Evolutionary conservation across 1,140 invertebrate genomes (phyloP), one percentile per base, ranked within the genome.

Genomic region (Drosophila kikkawai): DNA sequence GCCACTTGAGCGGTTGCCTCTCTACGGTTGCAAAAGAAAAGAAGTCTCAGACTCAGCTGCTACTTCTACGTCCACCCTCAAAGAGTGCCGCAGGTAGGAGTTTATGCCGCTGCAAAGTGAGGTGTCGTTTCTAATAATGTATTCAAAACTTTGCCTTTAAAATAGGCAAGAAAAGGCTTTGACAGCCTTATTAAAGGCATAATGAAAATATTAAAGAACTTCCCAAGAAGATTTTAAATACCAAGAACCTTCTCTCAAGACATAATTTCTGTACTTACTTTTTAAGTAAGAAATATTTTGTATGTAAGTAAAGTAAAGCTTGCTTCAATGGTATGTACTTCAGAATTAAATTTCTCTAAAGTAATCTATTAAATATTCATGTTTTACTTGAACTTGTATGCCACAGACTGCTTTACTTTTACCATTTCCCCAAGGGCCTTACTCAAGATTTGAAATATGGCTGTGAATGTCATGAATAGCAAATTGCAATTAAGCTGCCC

Each of bases 1-100:
- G 84, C 80, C 85, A 88, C 84, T 88, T 60, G 67, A 88, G 74
- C 75, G 81, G 69, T 59, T 70, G 68, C 75, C 67, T 58, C 75
- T 69, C 57, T 61, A 60, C 64, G 68, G 71, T 32, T 65, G 13
- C 34, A 12, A 39, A 56, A 56, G 47, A 65, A 60, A 77, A 53
- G 42, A 47, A 76, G 53, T 53, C 60, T 56, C 53, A 42, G 22
- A 32, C 55, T 13, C 17, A 17, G n/a, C 56, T 37, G 32, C 48
- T 34, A 2, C 48, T 41, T 48, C n/a, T 17, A 7, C n/a, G 6
- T 29, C 26, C 26, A 29, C 5, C 26, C 47, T 13, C n/a, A 29
- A 12, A 55, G 47, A 17, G 17, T 7, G 34, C 34, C 13, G 50
- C 17, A 12, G 36, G 34, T 57, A 12, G 55, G 15, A 57, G 55